Evolutionary conservation across 2,797 vertebrate genomes (phyloP).

Genomic region (Pachyuromys duprasi): DNA sequence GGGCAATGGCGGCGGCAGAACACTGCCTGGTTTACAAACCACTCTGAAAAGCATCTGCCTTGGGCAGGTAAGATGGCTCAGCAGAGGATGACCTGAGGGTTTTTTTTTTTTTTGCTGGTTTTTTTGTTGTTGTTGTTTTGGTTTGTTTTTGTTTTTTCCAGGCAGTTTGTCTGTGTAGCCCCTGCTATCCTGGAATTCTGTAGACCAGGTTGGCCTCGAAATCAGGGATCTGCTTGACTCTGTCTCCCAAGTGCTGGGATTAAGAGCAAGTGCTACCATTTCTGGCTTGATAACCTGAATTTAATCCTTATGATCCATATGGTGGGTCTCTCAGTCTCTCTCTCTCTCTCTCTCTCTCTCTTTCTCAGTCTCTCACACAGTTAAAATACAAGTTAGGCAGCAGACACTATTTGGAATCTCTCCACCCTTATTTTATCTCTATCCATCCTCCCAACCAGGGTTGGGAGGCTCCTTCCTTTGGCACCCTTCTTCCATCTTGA

Average conservation of each 20-base stretch:
- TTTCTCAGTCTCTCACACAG: not conserved
- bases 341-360: too few species aligned
- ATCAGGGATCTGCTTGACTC: not conserved
- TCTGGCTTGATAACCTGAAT: not conserved
- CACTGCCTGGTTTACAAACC: not conserved
- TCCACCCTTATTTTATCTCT: not conserved
- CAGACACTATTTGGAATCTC: not conserved
- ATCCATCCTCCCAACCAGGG: not conserved
- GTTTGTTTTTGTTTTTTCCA: not conserved
- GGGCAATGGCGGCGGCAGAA: not conserved
- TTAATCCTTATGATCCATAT: not conserved
- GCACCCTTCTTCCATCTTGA: constrained; percentile 5
- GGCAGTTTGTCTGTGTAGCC: not conserved
- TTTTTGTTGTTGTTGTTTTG: not conserved
- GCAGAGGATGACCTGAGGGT: not conserved
- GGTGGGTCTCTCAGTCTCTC: not conserved
- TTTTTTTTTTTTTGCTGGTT: not conserved
- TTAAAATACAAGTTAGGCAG: constrained; percentile 9
- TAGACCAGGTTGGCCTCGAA: not conserved
- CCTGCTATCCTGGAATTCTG: not conserved
- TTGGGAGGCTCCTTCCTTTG: not conserved
- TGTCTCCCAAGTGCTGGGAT: not conserved
- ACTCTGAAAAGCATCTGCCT: constrained; percentile 19
- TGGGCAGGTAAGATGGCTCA: not conserved
- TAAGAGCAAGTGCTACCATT: not conserved